Base-by-base conservation (phyloP, 2,888 invertebrate genomes). In the Selenia dentaria region DNA sequence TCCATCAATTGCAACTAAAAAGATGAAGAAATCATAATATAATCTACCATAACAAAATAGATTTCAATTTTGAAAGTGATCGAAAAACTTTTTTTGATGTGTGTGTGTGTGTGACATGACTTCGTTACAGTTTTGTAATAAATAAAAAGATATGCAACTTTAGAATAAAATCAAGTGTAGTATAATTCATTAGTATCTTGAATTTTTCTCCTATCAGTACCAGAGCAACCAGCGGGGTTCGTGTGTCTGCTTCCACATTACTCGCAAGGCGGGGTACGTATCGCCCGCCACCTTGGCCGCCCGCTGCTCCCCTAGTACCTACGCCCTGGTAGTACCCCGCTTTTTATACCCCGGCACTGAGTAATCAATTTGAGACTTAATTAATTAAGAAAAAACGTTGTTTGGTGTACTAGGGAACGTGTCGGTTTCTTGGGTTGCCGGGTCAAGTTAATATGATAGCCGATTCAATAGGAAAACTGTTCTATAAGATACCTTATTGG, bases 211-310 rank as follows among this genome's bases (percentile, higher is more conserved):
- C 74, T 44, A 62, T 42, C 70, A 44, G 70, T 88, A 88, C 81
- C 42, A 51, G 70, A 80, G 74, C 79, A 85, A 78, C 22, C 84
- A 80, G 83, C 86, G 82, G 87, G 88, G 87, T 86, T 87, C 88
- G 87, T 89, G 89, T 90, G 90, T 89, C 89, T 89, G 83, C 89
- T 88, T 89, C 83, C 89, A 90, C 90, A 90, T 90, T 89, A 86
- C 88, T 89, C 84, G 86, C 81, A 83, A 81, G 85, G 84, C 78
- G 79, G 75, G 76, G 74, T 67, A 69, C 71, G 57, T 63, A 65
- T 62, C 74, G 75, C 83, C 79, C 78, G 79, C 69, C 63, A 49
- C 76, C 79, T 81, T 70, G 63, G 51, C 74, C 76, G 58, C 79
- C 81, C 75, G 70, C 68, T 72, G 81, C 70, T 79, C 78, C 79